A percentile compares a stretch with the other conserved stretches of the same genome.
phyloP scores from a whole-genome alignment of 2,797 vertebrate species.

The Alcedo atthis region DNA sequence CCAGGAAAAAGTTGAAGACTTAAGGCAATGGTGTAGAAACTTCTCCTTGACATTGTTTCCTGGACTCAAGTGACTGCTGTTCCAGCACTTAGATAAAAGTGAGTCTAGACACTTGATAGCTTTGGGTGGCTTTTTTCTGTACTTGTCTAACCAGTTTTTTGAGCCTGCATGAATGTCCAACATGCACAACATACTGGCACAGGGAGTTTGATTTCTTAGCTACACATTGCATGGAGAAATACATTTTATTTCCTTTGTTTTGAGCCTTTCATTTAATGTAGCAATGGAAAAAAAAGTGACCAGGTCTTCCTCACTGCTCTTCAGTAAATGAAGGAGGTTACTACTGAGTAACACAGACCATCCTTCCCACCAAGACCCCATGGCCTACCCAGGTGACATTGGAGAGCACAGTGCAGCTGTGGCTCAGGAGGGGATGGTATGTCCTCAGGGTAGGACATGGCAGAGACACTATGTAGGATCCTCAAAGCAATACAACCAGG shows the following conservation, averaged over 20 bases:
- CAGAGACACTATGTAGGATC: neutral
- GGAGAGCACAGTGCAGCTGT: neutral
- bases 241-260: neutral
- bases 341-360: neutral
- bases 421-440: neutral
- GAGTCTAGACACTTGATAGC: neutral
- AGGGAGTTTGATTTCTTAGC: neutral
- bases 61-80: neutral
- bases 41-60: neutral
- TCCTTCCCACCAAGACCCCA: neutral
- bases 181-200: neutral
- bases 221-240: neutral
- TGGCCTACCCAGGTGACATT: neutral
- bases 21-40: neutral
- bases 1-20: neutral
- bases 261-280: neutral
- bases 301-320: neutral
- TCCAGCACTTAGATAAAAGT: neutral
- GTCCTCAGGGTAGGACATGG: neutral
- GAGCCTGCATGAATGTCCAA: neutral
- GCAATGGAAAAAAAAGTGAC: neutral
- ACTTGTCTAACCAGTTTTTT: neutral
- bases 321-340: neutral
- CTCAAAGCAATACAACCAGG: slow-evolving; percentile 26
- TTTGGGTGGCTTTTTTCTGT: neutral